Conservation (phyloP, 2,888 invertebrate genomes). For the Scrobipalpa atriplicella region DNA sequence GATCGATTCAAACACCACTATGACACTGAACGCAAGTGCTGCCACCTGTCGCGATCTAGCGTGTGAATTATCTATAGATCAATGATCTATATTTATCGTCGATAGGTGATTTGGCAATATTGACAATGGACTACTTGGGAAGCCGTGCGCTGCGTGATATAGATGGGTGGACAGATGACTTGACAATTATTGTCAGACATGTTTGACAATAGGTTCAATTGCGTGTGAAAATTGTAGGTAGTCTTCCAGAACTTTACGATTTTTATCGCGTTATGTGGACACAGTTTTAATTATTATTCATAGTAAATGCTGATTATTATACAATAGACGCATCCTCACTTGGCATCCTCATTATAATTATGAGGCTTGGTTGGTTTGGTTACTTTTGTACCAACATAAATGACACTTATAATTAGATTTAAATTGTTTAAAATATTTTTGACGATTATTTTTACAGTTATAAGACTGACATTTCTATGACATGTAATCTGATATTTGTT, state of each 20-base stretch:
- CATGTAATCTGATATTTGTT: no score
- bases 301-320: no score
- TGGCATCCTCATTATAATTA: no score
- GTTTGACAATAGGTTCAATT: conserved; percentile 30
- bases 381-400: no score
- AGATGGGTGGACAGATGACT: conserved; percentile 44
- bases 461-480: no score
- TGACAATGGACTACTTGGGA: conserved; percentile 66
- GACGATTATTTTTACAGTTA: no score
- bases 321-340: no score
- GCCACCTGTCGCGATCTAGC: conserved; percentile 66
- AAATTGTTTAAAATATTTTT: no score
- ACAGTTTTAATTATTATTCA: no score
- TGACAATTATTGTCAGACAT: conserved; percentile 22
- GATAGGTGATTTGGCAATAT: conserved; percentile 77
- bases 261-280: no score
- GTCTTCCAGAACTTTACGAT: not conserved
- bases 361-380: no score
- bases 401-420: no score
- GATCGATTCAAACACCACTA: conserved; percentile 50
- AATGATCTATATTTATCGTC: conserved; percentile 57
- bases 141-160: conserved; percentile 57
- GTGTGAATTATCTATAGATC: conserved; percentile 58
- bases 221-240: conserved; percentile 37
- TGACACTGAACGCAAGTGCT: conserved; percentile 59